Percentiles rank a stretch among this genome's conserved stretches.
phyloP scores from a whole-genome alignment of 2,113 vertebrate genomes.

The Chrysochloris asiatica region DNA sequence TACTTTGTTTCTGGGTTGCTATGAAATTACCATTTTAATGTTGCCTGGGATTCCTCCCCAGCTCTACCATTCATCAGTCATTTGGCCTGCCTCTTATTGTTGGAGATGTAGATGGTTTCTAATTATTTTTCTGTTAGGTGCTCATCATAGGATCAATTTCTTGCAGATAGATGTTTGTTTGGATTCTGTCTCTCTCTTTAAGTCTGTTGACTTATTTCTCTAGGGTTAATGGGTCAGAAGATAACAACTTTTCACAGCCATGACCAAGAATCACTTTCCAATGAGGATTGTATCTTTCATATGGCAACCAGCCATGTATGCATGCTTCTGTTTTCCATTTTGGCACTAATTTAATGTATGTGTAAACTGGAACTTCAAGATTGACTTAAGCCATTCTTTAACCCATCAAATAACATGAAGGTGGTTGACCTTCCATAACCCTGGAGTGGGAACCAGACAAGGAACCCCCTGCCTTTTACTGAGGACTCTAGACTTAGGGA shows the following conservation, averaged over 20 bases:
- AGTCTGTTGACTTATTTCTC: slow-evolving; percentile 19
- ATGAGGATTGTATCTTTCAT: background rate
- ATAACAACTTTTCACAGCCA: slow-evolving; percentile 4
- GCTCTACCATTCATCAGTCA: background rate
- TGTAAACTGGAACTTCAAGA: background rate
- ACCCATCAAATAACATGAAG: background rate
- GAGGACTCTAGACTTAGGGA: background rate
- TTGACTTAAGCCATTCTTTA: background rate
- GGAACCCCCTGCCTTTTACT: background rate
- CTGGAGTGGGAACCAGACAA: background rate
- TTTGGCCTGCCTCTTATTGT: background rate
- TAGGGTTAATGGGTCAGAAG: slow-evolving; percentile 23
- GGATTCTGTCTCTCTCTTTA: background rate
- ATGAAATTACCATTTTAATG: background rate
- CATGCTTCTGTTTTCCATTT: background rate
- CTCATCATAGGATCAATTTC: background rate
- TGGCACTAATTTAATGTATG: background rate
- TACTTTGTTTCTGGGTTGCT: background rate
- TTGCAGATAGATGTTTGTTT: background rate
- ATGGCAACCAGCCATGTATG: background rate
- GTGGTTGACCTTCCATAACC: accelerated
- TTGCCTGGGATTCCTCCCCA: accelerated
- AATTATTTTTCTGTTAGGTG: background rate
- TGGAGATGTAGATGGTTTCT: background rate
- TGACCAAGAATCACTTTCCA: slow-evolving; percentile 56